A percentile compares a stretch with the other conserved stretches of the same genome.
phyloP scores from a whole-genome alignment of 2,113 vertebrate genomes.

The Nerophis lumbriciformis region DNA sequence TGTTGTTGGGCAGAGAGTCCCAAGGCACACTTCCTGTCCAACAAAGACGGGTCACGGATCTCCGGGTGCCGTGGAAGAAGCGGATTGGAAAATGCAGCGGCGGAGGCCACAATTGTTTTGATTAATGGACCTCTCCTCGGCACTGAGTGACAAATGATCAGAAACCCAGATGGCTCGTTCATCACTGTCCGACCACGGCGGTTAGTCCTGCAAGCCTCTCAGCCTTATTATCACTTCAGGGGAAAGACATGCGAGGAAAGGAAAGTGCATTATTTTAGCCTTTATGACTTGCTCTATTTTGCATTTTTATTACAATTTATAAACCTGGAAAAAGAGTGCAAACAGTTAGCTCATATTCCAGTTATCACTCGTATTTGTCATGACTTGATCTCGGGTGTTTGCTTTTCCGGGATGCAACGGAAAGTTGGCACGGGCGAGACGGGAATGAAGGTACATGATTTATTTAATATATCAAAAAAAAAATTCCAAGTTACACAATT shows the following conservation, averaged over 20 bases:
- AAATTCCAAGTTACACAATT: too few species aligned
- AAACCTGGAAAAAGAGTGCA: too few species aligned
- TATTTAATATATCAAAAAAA: too few species aligned
- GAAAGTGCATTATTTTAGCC: background rate
- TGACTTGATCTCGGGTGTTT: too few species aligned
- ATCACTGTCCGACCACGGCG: background rate
- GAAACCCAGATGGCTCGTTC: background rate
- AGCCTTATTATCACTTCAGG: background rate
- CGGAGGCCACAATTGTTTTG: background rate
- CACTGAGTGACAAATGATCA: conserved; percentile 2
- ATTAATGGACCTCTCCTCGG: background rate
- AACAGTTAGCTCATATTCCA: too few species aligned
- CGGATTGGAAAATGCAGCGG: background rate
- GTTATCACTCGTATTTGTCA: too few species aligned
- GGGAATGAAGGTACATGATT: too few species aligned
- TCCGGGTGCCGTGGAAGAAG: background rate
- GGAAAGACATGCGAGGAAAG: background rate
- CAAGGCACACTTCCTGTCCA: background rate
- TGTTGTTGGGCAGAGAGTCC: background rate
- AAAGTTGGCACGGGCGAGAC: too few species aligned
- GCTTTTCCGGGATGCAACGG: too few species aligned
- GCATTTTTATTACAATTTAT: background rate
- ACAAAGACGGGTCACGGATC: background rate
- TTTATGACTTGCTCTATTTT: background rate
- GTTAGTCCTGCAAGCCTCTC: background rate